These are phyloP conservation scores for Thomomys bottae DNA, from an alignment of 2,113 vertebrate species.

Conservation along the genomic window DNA sequence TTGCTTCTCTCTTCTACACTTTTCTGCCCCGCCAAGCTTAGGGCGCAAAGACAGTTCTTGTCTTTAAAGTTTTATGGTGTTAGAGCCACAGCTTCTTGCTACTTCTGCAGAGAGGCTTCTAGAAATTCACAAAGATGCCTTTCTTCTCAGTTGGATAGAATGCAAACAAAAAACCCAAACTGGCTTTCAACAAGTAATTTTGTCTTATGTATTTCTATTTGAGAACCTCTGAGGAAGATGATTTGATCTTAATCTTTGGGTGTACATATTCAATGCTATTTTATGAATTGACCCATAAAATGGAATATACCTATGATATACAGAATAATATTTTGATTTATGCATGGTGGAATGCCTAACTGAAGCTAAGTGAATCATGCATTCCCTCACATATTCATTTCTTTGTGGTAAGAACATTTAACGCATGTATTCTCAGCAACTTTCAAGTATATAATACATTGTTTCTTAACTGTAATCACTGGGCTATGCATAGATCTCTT, in stretches of 20 bases:
- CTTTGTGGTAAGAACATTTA: background rate
- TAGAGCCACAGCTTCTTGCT: background rate
- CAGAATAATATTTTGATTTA: constrained; percentile 4
- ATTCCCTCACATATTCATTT: background rate
- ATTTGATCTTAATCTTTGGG: constrained; percentile 3
- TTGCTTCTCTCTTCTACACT: background rate
- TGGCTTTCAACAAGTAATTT: constrained; percentile 32
- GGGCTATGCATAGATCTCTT: background rate
- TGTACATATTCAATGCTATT: background rate
- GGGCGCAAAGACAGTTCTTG: background rate
- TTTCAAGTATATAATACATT: background rate
- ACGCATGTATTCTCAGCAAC: background rate
- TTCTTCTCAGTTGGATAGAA: constrained; percentile 7
- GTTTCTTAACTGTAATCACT: background rate
- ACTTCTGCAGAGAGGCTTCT: constrained; percentile 9
- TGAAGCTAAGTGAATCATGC: background rate
- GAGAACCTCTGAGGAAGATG: background rate
- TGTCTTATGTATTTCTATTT: background rate
- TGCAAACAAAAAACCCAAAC: constrained; percentile 23
- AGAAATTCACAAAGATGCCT: background rate
- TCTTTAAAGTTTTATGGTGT: background rate
- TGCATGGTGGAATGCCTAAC: background rate
- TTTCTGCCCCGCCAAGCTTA: background rate
- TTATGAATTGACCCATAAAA: background rate
- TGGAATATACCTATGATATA: background rate